Evolutionary conservation across 2,113 vertebrate genomes (phyloP), one percentile per base, ranked within the genome.

Genomic region (Zosterops hypoxanthus): DNA sequence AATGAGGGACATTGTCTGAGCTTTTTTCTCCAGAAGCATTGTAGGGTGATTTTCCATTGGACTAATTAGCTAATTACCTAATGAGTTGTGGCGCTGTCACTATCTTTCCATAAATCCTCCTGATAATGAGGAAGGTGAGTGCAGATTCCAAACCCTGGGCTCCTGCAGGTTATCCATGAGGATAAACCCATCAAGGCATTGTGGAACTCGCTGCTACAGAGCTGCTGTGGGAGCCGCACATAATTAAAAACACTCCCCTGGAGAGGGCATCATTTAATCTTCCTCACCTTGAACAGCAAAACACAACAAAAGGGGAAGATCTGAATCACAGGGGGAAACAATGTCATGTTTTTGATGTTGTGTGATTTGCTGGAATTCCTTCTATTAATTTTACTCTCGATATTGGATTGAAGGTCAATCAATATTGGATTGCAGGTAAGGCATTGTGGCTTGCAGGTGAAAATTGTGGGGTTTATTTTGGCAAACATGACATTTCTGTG

Each of bases 221-320:
- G 52, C 33, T 80, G 26, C 50, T 2, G 3, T 50, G 76, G 50
- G 83, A 86, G 50, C 64, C 78, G 14, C 15, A 86, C 3, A 1
- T 59, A 78, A 94, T 94, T 92, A 93, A 95, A 92, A 93, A 28
- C 33, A 28, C 13, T 52, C 26, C 68, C 44, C 68, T 59, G 68
- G 47, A 66, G 82, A 86, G 78, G 75, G 31, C 31, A 83, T 75
- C 5, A 34, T 81, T 86, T 88, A 44, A 83, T 95, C 64, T 70
- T 72, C 78, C 47, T 66, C 82, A 60, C 11, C 20, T 69, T 9
- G 1, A 21, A 47, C 78, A 92, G n/a, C 39, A 79, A 93, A 94
- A 31, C 36, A 68, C n/a, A 70, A 55, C 18, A 47, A 39, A 82
- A 71, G 22, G 25, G 42, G 26, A 52, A 47, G 13, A 72, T 52